Evolutionary conservation across 2,888 invertebrate genomes (phyloP).

Genomic region (Octonoba sinensis): DNA sequence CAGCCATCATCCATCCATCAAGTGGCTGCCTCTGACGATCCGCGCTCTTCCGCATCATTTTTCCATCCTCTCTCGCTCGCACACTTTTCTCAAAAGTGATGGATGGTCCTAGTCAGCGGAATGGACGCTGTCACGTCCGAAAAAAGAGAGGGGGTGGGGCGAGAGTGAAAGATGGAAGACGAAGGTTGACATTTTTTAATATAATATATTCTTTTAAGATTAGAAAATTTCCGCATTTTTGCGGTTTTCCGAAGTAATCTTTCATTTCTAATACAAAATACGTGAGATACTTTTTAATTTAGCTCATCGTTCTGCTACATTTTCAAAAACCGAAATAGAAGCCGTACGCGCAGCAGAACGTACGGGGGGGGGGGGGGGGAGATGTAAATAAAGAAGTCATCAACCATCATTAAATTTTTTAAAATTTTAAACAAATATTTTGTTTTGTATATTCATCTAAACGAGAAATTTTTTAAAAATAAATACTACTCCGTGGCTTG

Average conservation of each 20-base stretch:
- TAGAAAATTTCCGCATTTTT: constrained; percentile 52
- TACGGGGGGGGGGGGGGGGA: too few species aligned
- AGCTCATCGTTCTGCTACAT: too few species aligned
- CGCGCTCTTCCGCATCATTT: constrained; percentile 45
- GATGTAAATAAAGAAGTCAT: too few species aligned
- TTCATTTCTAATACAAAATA: constrained; percentile 13
- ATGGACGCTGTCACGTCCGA: constrained; percentile 54
- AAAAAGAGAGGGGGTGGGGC: constrained; percentile 6
- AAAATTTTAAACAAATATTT: too few species aligned
- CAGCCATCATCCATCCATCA: constrained; percentile 58
- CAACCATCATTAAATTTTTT: too few species aligned
- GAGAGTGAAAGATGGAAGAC: constrained; percentile 26
- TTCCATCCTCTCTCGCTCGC: constrained; percentile 33
- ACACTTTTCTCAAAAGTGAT: constrained; percentile 31
- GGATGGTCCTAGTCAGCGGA: constrained; percentile 49
- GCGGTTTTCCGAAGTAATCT: constrained; percentile 38
- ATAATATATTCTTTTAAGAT: constrained; percentile 26
- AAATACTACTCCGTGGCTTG: too few species aligned
- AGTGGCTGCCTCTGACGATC: constrained; percentile 42
- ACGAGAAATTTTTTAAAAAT: too few species aligned
- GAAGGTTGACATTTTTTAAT: constrained; percentile 8
- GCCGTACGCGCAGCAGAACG: too few species aligned
- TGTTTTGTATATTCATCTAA: too few species aligned
- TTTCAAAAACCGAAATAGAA: too few species aligned
- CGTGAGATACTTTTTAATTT: too few species aligned